Conservation (phyloP, 2,113 vertebrate genomes). For the Leptobrachium leishanense region DNA sequence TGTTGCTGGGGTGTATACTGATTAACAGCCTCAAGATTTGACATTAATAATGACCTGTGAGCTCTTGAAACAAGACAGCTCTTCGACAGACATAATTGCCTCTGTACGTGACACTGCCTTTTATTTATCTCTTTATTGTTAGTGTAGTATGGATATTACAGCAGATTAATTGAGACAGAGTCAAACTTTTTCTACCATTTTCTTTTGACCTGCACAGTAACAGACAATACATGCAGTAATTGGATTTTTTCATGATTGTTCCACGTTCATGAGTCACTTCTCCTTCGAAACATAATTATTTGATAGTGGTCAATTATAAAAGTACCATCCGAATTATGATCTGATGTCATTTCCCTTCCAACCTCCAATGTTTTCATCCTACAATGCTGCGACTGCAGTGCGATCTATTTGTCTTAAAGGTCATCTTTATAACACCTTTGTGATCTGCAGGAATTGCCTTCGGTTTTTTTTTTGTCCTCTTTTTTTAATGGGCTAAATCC, state of each 20-base stretch:
- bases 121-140: no score
- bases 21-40: no score
- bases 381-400: background rate
- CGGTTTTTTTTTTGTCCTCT: constrained; percentile 25
- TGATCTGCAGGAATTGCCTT: constrained; percentile 18
- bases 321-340: background rate
- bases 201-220: background rate
- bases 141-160: background rate
- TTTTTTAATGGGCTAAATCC: constrained; percentile 47
- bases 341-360: background rate
- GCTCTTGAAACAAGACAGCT: no score
- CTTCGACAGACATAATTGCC: no score
- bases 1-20: no score
- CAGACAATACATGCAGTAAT: background rate
- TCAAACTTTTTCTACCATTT: background rate
- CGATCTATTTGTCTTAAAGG: constrained; percentile 31
- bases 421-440: constrained; percentile 30
- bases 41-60: no score
- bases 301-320: background rate
- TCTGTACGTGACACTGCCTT: no score
- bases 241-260: background rate
- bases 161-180: background rate
- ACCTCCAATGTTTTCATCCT: background rate
- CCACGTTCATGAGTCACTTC: background rate
- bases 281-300: background rate